A percentile compares a stretch with the other conserved stretches of the same genome.
Conservation (phyloP, 2,888 invertebrate genomes). For the Yponomeuta plumbellus region DNA sequence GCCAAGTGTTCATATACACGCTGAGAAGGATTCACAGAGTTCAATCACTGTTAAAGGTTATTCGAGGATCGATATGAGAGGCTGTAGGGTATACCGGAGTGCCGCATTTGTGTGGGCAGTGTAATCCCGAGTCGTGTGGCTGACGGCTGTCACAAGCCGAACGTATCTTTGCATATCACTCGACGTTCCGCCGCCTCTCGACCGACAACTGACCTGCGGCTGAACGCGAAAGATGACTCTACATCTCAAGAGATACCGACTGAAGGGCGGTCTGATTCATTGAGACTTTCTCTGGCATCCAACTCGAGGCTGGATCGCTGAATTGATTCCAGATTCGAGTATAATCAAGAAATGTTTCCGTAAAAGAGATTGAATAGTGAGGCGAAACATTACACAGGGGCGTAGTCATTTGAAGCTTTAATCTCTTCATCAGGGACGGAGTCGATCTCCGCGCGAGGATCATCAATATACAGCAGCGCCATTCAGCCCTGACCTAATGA, state of each 20-base stretch:
- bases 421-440: neutral
- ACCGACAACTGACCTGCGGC: neutral
- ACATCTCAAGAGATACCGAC: neutral
- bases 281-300: neutral
- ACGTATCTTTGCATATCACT: neutral
- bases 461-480: slow-evolving; percentile 2
- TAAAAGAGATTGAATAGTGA: neutral
- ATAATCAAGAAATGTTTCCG: neutral
- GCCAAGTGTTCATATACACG: neutral
- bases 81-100: neutral
- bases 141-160: neutral
- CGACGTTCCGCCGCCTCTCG: neutral
- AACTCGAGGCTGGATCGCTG: neutral
- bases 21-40: neutral
- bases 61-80: neutral
- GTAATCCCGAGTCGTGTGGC: neutral
- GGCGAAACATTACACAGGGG: neutral
- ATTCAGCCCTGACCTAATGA: neutral
- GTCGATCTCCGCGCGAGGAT: neutral
- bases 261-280: neutral
- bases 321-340: neutral
- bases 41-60: neutral
- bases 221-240: neutral
- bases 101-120: neutral
- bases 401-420: neutral